Conservation (phyloP, 2,113 vertebrate genomes). For the Emydocephalus ijimae region DNA sequence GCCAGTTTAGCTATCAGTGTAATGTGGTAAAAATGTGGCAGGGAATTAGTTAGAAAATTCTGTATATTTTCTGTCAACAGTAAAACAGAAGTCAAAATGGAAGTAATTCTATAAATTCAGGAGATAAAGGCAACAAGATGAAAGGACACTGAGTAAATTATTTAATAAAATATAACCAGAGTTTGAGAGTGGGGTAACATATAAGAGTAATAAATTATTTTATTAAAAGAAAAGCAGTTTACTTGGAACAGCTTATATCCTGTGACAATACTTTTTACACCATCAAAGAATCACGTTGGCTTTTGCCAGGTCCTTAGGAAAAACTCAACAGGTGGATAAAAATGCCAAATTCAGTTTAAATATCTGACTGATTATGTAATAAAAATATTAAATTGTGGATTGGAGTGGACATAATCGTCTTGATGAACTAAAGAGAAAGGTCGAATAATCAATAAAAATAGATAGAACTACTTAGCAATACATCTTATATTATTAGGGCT, state of each 20-base stretch:
- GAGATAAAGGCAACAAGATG: background rate
- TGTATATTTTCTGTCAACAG: constrained; percentile 35
- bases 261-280: background rate
- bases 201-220: background rate
- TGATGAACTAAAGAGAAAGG: background rate
- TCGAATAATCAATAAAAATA: background rate
- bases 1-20: constrained; percentile 25
- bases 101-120: background rate
- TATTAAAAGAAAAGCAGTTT: background rate
- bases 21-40: constrained; percentile 7
- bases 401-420: background rate
- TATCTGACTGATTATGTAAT: background rate
- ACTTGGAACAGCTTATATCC: background rate
- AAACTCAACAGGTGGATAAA: background rate
- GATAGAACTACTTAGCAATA: background rate
- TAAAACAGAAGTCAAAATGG: constrained; percentile 38
- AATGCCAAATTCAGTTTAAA: background rate
- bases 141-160: background rate
- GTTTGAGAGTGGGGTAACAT: background rate
- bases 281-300: background rate
- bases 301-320: background rate
- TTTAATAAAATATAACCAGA: background rate
- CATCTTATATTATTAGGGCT: background rate
- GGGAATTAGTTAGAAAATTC: constrained; percentile 41
- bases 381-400: background rate